Evolutionary conservation across 2,888 invertebrate species (phyloP).

Genomic region (Apodemia duryi): DNA sequence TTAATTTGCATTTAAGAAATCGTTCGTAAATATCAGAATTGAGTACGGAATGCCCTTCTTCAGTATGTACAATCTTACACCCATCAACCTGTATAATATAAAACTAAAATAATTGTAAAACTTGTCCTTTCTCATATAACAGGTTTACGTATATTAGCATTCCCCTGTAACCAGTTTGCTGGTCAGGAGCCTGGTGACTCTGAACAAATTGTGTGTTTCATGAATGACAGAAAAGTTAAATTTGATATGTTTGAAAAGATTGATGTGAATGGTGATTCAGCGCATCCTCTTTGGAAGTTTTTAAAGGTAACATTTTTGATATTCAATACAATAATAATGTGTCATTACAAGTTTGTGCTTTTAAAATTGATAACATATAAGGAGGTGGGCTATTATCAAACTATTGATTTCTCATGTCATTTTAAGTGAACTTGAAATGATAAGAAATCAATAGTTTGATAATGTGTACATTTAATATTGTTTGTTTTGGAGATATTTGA

Average conservation of each 20-base stretch:
- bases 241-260: constrained; percentile 85
- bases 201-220: constrained; percentile 82
- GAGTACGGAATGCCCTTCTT: no score
- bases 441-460: no score
- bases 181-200: constrained; percentile 83
- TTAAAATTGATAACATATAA: neutral
- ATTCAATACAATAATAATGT: neutral
- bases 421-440: no score
- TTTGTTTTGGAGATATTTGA: no score
- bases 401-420: neutral
- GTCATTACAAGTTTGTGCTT: neutral
- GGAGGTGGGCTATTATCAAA: neutral
- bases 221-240: constrained; percentile 80
- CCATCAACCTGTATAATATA: no score
- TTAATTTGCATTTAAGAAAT: no score
- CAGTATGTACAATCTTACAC: no score
- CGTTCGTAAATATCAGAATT: no score
- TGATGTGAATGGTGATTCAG: constrained; percentile 82
- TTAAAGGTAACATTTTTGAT: constrained; percentile 69
- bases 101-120: no score
- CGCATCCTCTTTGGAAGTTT: constrained; percentile 84
- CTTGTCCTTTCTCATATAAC: constrained; percentile 33
- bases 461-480: no score
- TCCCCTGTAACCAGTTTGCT: constrained; percentile 93
- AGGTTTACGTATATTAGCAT: constrained; percentile 89